Conservation (phyloP, 2,113 vertebrate genomes). For the Ursus arctos region DNA sequence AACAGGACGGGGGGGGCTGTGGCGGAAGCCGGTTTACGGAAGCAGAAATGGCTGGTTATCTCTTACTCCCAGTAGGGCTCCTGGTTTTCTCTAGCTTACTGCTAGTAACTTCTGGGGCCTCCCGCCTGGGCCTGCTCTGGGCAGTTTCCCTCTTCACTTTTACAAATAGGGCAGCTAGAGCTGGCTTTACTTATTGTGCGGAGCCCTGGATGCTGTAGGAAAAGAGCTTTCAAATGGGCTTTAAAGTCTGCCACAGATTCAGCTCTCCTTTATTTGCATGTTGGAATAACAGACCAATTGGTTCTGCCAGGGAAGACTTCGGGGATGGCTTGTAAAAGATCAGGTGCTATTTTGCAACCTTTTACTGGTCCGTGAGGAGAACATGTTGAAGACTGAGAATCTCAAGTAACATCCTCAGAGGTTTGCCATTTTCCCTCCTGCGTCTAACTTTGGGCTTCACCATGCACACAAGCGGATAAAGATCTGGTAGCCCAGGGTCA, state of each 20-base stretch:
- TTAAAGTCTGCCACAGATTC: not conserved
- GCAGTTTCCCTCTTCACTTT: no score
- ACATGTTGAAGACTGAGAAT: not conserved
- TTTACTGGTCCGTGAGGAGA: not conserved
- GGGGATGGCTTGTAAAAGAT: not conserved
- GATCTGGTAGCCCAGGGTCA: not conserved
- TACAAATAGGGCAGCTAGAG: not conserved
- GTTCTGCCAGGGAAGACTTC: not conserved
- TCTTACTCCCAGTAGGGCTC: no score
- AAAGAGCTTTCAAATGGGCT: not conserved
- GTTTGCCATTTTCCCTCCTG: not conserved
- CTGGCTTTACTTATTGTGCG: not conserved
- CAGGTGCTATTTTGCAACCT: not conserved
- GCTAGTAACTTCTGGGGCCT: no score
- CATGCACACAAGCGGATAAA: not conserved
- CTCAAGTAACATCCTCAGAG: not conserved
- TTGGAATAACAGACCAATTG: not conserved
- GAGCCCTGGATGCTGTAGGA: not conserved
- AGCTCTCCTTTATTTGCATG: not conserved
- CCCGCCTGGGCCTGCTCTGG: no score
- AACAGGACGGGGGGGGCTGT: no score
- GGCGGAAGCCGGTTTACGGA: no score
- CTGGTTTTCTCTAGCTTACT: no score
- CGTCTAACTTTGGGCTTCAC: not conserved
- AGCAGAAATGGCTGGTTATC: no score